These are phyloP conservation scores for Tenthredo mesomela DNA, from an alignment of 2,888 invertebrate species.

Conservation along the genomic window DNA sequence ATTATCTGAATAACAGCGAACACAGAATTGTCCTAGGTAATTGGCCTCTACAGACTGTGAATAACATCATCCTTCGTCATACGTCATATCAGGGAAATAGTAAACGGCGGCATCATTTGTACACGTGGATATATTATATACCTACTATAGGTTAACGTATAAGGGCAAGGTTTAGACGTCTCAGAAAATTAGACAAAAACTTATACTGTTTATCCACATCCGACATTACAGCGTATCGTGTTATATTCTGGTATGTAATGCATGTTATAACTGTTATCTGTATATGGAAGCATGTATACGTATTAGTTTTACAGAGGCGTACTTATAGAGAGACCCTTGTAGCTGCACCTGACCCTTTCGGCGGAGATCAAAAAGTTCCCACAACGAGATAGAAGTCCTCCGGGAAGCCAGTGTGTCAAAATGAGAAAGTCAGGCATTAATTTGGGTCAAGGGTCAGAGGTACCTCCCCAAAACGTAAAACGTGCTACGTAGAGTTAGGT, in stretches of 20 bases:
- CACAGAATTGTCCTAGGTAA: slow-evolving; percentile 28
- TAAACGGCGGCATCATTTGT: neutral
- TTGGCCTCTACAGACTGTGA: slow-evolving; percentile 46
- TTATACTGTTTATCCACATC: slow-evolving; percentile 1
- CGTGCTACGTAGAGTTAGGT: neutral
- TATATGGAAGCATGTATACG: neutral
- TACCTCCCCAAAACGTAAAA: slow-evolving; percentile 49
- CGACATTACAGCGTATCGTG: neutral
- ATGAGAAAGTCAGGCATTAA: slow-evolving; percentile 46
- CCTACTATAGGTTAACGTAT: too few relatives aligned
- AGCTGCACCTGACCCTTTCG: slow-evolving; percentile 47
- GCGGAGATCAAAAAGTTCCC: slow-evolving; percentile 49
- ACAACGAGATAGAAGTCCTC: slow-evolving; percentile 43
- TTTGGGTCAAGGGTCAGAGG: slow-evolving; percentile 49
- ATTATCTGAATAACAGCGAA: slow-evolving; percentile 49
- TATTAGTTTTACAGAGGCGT: slow-evolving; percentile 5
- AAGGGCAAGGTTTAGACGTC: neutral
- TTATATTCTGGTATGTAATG: slow-evolving; percentile 5
- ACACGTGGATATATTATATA: neutral
- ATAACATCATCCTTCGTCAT: slow-evolving; percentile 49
- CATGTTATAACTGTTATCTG: neutral
- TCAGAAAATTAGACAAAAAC: slow-evolving; percentile 1
- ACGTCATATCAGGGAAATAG: slow-evolving; percentile 39
- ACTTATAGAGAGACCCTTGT: slow-evolving; percentile 9
- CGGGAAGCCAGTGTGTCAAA: slow-evolving; percentile 45